Evolutionary conservation across 2,113 vertebrate species (phyloP).

Genomic region (Bufo bufo): DNA sequence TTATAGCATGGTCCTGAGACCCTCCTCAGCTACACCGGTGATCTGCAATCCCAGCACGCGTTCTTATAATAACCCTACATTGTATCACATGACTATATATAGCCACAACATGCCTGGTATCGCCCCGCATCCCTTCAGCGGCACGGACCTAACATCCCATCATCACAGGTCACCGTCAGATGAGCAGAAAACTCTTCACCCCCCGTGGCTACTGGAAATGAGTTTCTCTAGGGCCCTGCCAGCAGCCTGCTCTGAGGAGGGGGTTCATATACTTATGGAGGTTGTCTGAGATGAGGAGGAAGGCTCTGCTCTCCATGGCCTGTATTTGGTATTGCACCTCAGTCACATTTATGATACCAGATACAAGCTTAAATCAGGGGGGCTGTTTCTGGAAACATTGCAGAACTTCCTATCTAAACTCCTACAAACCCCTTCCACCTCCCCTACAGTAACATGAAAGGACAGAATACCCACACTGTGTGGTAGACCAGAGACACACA

Average conservation of each 20-base stretch:
- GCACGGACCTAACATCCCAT: neutral
- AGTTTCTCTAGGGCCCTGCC: conserved; percentile 5
- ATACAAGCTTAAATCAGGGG: neutral
- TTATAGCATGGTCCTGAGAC: neutral
- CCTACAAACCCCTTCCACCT: neutral
- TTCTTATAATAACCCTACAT: neutral
- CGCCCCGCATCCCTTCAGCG: neutral
- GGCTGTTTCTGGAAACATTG: no score
- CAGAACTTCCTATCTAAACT: neutral
- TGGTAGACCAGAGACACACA: neutral
- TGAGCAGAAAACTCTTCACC: neutral
- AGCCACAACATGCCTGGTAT: neutral
- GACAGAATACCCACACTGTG: neutral
- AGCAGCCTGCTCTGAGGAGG: neutral
- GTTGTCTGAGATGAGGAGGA: neutral
- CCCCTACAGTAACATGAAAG: neutral
- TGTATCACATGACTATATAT: neutral
- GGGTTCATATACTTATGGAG: neutral
- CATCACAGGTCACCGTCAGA: neutral
- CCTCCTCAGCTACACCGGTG: no score
- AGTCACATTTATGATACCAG: neutral
- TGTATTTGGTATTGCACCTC: neutral
- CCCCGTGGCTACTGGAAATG: neutral
- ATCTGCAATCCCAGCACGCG: neutral
- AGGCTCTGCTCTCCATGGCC: neutral